Conservation (phyloP, 2,888 invertebrate genomes). For the Xestia rhomboidea region DNA sequence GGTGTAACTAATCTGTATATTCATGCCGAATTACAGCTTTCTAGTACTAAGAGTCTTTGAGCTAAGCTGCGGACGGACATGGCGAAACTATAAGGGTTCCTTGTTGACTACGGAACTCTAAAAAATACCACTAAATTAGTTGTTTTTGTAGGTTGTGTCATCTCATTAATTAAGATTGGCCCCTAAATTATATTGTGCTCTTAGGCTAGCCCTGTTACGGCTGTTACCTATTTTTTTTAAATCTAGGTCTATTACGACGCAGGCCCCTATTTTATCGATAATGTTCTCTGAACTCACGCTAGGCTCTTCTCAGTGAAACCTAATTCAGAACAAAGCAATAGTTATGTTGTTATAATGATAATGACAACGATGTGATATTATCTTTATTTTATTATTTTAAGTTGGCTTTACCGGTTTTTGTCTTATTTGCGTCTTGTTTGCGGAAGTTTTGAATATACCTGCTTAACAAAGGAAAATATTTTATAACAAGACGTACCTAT, state of each 20-base stretch:
- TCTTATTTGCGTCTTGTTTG: neutral
- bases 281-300: neutral
- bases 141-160: constrained; percentile 11
- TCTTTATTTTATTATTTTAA: neutral
- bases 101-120: too few species aligned
- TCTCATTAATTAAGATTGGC: neutral
- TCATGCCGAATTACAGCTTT: too few species aligned
- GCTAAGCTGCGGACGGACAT: too few species aligned
- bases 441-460: neutral
- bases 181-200: neutral
- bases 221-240: neutral
- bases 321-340: neutral
- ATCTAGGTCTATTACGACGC: neutral
- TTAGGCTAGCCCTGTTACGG: neutral
- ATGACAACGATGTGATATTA: neutral
- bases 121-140: neutral
- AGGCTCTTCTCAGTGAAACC: neutral
- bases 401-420: neutral
- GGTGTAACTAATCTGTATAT: too few species aligned
- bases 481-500: neutral
- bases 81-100: too few species aligned
- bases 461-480: neutral
- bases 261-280: neutral
- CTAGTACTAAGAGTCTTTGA: too few species aligned
- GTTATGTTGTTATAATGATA: neutral